These are phyloP conservation scores for Tenualosa ilisha DNA, from an alignment of 2,797 vertebrate species.

Conservation along the genomic window DNA sequence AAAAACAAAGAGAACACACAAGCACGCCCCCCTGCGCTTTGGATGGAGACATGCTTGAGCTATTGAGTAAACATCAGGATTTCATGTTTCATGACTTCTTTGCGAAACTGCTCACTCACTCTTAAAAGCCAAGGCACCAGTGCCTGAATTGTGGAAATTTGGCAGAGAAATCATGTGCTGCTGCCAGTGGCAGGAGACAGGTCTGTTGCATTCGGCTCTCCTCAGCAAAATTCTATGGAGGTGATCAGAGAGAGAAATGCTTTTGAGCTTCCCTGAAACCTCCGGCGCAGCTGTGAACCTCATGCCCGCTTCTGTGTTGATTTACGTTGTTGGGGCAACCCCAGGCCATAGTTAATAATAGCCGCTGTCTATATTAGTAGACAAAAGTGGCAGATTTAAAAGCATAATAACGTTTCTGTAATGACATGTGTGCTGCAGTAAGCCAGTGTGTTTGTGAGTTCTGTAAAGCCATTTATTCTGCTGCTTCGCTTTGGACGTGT, in stretches of 20 bases:
- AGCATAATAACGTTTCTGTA: conserved; percentile 41
- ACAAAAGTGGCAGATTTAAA: conserved; percentile 51
- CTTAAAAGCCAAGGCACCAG: conserved; percentile 23
- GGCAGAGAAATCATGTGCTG: conserved; percentile 28
- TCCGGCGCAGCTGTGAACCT: conserved; percentile 37
- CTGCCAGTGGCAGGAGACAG: conserved; percentile 38
- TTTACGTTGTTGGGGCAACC: conserved; percentile 40
- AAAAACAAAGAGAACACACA: conserved; percentile 32
- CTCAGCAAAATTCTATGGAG: conserved; percentile 31
- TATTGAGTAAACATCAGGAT: conserved; percentile 47
- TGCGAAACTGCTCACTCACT: conserved; percentile 28
- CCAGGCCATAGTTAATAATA: conserved; percentile 41
- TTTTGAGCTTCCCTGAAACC: background rate
- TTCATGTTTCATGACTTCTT: conserved; percentile 45
- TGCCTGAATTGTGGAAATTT: conserved; percentile 38
- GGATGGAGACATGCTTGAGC: conserved; percentile 41
- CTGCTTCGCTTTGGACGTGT: conserved; percentile 71
- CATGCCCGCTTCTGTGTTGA: conserved; percentile 28
- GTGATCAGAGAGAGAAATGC: conserved; percentile 27
- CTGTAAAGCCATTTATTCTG: conserved; percentile 74
- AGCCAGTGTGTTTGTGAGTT: conserved; percentile 58
- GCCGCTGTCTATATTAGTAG: conserved; percentile 40
- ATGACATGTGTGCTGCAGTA: conserved; percentile 44
- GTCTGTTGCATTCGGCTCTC: conserved; percentile 29
- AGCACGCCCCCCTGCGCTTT: conserved; percentile 33